Percentiles rank a stretch among this genome's conserved stretches.
Evolutionary conservation across 2,113 vertebrate species (phyloP).

Genomic region (Vulpes vulpes): DNA sequence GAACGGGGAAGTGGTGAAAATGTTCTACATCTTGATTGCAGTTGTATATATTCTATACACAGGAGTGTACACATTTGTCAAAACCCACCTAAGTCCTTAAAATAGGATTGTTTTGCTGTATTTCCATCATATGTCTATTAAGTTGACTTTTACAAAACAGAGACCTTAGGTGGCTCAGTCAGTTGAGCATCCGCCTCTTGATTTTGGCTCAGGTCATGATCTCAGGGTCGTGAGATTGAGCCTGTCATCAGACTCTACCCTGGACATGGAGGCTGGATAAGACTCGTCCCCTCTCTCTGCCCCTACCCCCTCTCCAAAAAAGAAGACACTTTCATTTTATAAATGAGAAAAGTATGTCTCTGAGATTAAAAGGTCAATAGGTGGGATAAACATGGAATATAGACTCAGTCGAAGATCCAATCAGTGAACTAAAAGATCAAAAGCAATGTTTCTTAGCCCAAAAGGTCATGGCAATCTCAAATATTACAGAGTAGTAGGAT

Average conservation of each 20-base stretch:
- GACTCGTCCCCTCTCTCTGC: neutral
- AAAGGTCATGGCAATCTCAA: neutral
- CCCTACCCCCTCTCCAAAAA: neutral
- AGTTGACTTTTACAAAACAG: neutral
- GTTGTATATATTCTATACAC: neutral
- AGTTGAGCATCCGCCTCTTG: neutral
- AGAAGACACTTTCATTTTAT: neutral
- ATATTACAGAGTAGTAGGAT: neutral
- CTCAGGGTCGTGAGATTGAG: neutral
- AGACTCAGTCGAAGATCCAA: neutral
- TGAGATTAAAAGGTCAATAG: slow-evolving; percentile 35
- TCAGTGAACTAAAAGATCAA: neutral
- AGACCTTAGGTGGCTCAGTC: neutral
- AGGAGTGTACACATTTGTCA: neutral
- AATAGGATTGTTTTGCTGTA: neutral
- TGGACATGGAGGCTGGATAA: neutral
- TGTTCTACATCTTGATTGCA: neutral
- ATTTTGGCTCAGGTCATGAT: neutral
- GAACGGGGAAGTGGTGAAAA: neutral
- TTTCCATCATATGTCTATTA: neutral
- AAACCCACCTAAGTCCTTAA: neutral
- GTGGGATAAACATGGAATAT: neutral
- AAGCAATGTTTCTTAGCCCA: neutral
- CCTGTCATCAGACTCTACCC: neutral
- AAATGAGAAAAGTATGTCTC: neutral